A percentile compares a stretch with the other conserved stretches of the same genome.
Conservation (phyloP, 2,113 vertebrate species). For the Pteropus alecto region DNA sequence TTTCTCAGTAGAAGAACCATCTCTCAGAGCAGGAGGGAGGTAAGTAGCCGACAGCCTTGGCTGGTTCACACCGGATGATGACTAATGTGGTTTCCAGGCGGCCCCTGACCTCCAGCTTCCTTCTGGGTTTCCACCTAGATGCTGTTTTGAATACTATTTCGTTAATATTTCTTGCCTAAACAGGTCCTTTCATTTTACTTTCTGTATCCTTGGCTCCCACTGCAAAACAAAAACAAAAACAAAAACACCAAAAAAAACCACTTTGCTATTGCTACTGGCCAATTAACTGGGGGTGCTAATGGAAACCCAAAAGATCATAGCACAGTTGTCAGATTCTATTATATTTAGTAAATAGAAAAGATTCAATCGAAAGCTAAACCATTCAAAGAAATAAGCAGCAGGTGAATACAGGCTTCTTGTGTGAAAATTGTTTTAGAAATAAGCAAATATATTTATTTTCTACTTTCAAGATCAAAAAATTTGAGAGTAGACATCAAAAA, state of each 20-base stretch:
- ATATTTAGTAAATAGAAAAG: constrained; percentile 33
- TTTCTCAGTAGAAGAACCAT: background rate
- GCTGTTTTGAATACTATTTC: constrained; percentile 5
- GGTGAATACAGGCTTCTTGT: background rate
- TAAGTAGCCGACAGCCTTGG: background rate
- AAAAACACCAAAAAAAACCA: background rate
- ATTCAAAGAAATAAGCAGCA: constrained; percentile 28
- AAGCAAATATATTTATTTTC: constrained; percentile 46
- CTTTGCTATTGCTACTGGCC: background rate
- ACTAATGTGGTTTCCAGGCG: background rate
- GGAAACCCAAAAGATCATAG: constrained; percentile 31
- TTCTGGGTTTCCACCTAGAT: background rate
- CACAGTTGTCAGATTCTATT: background rate
- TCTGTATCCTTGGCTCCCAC: background rate
- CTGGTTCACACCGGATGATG: background rate
- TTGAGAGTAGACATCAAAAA: constrained; percentile 20
- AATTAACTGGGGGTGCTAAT: constrained; percentile 10
- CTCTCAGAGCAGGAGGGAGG: background rate
- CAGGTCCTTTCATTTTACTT: constrained; percentile 25
- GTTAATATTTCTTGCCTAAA: constrained; percentile 30
- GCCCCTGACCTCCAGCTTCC: background rate
- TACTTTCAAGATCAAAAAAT: constrained; percentile 33
- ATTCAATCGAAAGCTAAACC: constrained; percentile 32
- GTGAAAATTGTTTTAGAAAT: constrained; percentile 43
- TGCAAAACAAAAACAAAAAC: background rate